Conservation (phyloP, 2,888 invertebrate species). For the Lypha dubia region DNA sequence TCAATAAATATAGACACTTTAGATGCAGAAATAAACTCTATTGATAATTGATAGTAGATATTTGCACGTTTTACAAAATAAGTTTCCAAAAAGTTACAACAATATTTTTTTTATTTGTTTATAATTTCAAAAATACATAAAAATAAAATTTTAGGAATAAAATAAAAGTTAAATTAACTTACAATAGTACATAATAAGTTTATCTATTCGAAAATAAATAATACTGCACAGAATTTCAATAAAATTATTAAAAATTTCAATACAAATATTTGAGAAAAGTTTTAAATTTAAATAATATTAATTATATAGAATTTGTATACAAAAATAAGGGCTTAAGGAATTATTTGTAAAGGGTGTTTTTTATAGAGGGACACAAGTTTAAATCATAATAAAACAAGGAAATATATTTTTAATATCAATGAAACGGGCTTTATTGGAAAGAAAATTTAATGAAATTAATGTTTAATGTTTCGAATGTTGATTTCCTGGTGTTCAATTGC, state of each 20-base stretch:
- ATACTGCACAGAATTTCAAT: constrained; percentile 60
- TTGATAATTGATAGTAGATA: constrained; percentile 26
- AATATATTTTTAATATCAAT: no score
- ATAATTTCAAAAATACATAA: constrained; percentile 50
- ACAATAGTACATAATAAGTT: constrained; percentile 15
- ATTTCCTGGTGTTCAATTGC: no score
- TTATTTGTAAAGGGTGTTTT: no score
- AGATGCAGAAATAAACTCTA: constrained; percentile 69
- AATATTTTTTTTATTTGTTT: constrained; percentile 33
- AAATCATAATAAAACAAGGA: no score
- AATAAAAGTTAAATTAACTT: constrained; percentile 29
- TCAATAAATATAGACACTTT: constrained; percentile 79
- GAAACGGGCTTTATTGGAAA: no score
- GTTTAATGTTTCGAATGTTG: no score
- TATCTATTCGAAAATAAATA: constrained; percentile 59
- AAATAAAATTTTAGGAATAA: constrained; percentile 58
- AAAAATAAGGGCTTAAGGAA: no score
- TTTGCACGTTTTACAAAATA: constrained; percentile 32
- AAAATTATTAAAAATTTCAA: constrained; percentile 6
- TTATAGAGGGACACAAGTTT: no score
- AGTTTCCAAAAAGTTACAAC: constrained; percentile 41
- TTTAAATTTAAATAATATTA: background rate
- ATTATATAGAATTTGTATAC: background rate
- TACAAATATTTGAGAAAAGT: constrained; percentile 4
- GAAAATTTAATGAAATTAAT: no score